Conservation (phyloP, 2,113 vertebrate genomes). For the Crotalus viridis region DNA sequence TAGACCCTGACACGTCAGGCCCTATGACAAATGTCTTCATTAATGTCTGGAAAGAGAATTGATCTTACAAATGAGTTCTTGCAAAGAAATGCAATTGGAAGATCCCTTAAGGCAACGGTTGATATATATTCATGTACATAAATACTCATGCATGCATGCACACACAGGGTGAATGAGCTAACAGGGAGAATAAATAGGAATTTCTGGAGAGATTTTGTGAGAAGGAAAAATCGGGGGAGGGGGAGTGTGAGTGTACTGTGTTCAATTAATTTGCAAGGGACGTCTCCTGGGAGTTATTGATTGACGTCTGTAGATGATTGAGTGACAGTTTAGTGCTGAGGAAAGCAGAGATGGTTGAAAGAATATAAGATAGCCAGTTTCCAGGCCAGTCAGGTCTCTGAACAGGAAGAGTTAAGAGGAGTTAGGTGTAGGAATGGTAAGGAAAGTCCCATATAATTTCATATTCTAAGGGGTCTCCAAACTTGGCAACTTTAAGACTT, state of each 20-base stretch:
- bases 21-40: not conserved
- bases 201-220: not conserved
- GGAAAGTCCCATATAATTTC: not conserved
- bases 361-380: not conserved
- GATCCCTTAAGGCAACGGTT: slow-evolving; percentile 14
- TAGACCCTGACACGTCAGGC: not conserved
- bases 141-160: not conserved
- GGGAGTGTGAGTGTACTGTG: not conserved
- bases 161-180: not conserved
- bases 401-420: not conserved
- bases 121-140: not conserved
- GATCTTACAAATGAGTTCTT: slow-evolving; percentile 33
- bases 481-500: too few relatives aligned
- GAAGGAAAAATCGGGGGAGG: not conserved
- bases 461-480: not conserved
- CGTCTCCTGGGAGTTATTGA: not conserved
- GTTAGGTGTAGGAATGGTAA: not conserved
- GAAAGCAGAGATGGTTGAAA: not conserved
- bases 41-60: slow-evolving; percentile 7
- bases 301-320: not conserved
- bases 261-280: not conserved
- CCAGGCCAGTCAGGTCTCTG: not conserved
- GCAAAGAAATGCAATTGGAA: slow-evolving; percentile 10
- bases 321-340: not conserved
- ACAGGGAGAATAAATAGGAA: not conserved